These are phyloP conservation scores for Engraulis encrasicolus DNA, from an alignment of 2,113 vertebrate species.

Conservation along the genomic window DNA sequence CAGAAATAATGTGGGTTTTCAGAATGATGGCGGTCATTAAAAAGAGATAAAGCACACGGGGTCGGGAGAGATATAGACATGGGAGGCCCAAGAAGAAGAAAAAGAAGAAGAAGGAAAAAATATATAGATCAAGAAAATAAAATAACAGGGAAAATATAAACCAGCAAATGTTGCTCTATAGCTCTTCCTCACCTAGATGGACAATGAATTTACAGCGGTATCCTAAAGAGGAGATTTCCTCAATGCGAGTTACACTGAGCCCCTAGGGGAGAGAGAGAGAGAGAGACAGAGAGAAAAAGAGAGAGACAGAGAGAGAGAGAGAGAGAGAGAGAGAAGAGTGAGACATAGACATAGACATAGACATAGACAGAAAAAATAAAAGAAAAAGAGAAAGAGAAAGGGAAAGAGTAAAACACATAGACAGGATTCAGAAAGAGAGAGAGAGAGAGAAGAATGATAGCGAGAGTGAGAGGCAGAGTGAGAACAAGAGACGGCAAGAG, in stretches of 20 bases:
- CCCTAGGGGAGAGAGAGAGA: conserved; percentile 61
- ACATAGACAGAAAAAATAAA: too few relatives aligned
- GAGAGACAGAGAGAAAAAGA: neutral
- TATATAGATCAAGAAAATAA: neutral
- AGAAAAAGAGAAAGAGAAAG: neutral
- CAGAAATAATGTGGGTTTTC: conserved; percentile 68
- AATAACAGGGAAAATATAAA: conserved; percentile 60
- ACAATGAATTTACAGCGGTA: conserved; percentile 75
- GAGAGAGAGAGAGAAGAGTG: neutral
- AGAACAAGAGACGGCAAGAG: neutral
- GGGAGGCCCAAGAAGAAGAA: conserved; percentile 48
- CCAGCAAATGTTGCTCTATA: conserved; percentile 65
- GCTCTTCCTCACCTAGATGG: conserved; percentile 53
- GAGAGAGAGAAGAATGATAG: neutral
- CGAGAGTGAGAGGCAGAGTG: neutral
- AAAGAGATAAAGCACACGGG: conserved; percentile 54
- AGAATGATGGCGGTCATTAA: conserved; percentile 77
- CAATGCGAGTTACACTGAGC: conserved; percentile 64
- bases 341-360: neutral
- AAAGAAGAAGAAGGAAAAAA: conserved; percentile 44
- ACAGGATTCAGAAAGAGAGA: too few relatives aligned
- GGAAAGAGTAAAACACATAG: too few relatives aligned
- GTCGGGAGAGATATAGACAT: conserved; percentile 53
- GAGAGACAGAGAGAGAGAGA: neutral
- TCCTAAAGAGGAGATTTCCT: conserved; percentile 70